phyloP scores from a whole-genome alignment of 2,113 vertebrate species.

The Lichenostomus cassidix region DNA sequence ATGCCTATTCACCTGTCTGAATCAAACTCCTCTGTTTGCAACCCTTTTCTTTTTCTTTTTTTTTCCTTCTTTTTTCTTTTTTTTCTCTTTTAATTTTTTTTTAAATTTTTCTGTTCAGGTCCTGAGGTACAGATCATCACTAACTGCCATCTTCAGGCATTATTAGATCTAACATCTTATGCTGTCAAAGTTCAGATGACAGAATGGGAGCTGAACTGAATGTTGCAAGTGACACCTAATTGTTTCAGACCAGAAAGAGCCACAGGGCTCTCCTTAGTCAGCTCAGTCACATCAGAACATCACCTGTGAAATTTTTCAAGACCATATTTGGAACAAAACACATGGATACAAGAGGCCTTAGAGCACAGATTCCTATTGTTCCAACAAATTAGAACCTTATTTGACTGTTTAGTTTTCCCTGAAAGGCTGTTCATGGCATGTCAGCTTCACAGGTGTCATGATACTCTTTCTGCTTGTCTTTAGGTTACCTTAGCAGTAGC shows the following conservation, averaged over 20 bases:
- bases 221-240: not conserved
- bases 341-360: not conserved
- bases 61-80: too few species aligned
- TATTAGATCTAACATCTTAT: not conserved
- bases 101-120: not conserved
- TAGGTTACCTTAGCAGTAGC: not conserved
- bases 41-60: too few species aligned
- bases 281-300: not conserved
- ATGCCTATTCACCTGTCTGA: not conserved
- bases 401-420: not conserved
- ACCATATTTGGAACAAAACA: not conserved
- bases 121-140: not conserved
- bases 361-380: not conserved
- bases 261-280: not conserved
- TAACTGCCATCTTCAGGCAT: not conserved
- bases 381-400: not conserved
- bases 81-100: too few species aligned
- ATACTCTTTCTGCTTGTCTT: not conserved
- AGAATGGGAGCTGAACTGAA: not conserved
- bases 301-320: not conserved
- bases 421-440: not conserved
- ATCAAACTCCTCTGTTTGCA: not conserved
- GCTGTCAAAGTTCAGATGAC: not conserved
- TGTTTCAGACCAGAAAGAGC: constrained; percentile 1
- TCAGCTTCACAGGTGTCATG: accelerated